Base-by-base conservation (phyloP, 2,888 invertebrate genomes). In the Orgyia antiqua region DNA sequence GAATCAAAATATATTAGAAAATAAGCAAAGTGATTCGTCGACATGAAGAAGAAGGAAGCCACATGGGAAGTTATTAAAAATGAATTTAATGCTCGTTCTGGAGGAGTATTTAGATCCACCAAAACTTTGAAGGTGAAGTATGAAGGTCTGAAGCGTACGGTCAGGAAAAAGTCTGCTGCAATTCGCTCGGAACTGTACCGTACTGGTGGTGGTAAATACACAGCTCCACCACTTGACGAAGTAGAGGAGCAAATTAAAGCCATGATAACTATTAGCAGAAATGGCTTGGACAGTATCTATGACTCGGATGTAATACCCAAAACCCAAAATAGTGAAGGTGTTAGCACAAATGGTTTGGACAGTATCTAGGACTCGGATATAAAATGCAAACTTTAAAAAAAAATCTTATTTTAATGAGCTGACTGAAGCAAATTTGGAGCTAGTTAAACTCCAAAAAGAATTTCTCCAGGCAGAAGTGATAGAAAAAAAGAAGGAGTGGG, bases 391-490 rank as follows among this genome's bases (percentile, higher is more conserved):
- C 24, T 7, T 13, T 7, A n/a, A 2, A 19, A 13, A 18, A 31
- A 15, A 13, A 12, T 19, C 20, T 12, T 11, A 12, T 12, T 24
- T 31, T 12, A 21, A 33, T 19, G 24, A 34, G 21, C 27, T 34
- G 13, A 20, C 28, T 17, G 10, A 19, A 17, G 15, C 21, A 3
- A 33, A 27, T 10, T 25, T 38, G 21, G 30, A 33, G 23, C 10
- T 38, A 23, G 24, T 38, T 9, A n/a, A 30, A 18, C 31, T 33
- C n/a, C 30, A 38, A 25, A 31, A 31, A 28, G 9, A 9, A 20
- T 11, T 28, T 24, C 7, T 33, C 10, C 20, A 28, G 33, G 24
- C 19, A 13, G 29, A 33, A 24, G 24, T 24, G 7, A 8, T 7
- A 8, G 20, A 38, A 31, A 38, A 33, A 24, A 28, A 17, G 13